Base-by-base conservation (phyloP, 2,797 vertebrate genomes). In the Hirundo rustica region DNA sequence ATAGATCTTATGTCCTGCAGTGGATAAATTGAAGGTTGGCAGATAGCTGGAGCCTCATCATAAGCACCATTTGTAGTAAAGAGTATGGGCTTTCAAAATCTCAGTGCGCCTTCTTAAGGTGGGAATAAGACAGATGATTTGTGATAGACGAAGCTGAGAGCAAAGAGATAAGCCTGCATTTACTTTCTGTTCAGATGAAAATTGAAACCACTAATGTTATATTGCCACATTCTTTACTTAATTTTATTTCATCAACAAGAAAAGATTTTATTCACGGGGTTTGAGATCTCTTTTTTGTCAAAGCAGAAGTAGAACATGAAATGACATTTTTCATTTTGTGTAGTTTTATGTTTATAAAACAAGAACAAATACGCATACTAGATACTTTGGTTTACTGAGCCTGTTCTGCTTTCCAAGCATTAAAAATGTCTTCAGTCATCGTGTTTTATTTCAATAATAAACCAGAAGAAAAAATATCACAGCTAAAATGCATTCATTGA, bases 391-490 rank as follows among this genome's bases (percentile, higher is more conserved):
- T 96, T 97, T 96, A 92, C 71, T 70, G 50, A 86, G 47, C 30
- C 29, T 79, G 38, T 88, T 91, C 83, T 95, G 34, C 60, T 95
- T 96, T 96, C 79, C 38, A 64, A 93, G 19, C 93, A 89, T 96
- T 97, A 96, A 96, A 97, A 97, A 93, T 95, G 45, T 88, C 95
- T 97, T 96, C 44, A 71, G 64, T 85, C 75, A 84, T 95, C 72
- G 60, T 92, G 67, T 95, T 97, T 97, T 97, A 96, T 97, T 96
- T 89, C 61, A 96, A 58, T 93, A 95, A 97, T 97, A 97, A 97
- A 94, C 47, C 57, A 93, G 66, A 93, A 88, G 82, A 57, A 83
- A 96, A 95, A 96, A 83, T 47, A 47, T 85, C 92, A 93, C 48
- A 68, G 66, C 93, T 96, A 96, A 96, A 97, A 95, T 94, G 62